Percentiles rank a stretch among this genome's conserved stretches.
These are phyloP conservation scores for Meriones psammophilus DNA, from an alignment of 2,797 vertebrate genomes.

Conservation along the genomic window DNA sequence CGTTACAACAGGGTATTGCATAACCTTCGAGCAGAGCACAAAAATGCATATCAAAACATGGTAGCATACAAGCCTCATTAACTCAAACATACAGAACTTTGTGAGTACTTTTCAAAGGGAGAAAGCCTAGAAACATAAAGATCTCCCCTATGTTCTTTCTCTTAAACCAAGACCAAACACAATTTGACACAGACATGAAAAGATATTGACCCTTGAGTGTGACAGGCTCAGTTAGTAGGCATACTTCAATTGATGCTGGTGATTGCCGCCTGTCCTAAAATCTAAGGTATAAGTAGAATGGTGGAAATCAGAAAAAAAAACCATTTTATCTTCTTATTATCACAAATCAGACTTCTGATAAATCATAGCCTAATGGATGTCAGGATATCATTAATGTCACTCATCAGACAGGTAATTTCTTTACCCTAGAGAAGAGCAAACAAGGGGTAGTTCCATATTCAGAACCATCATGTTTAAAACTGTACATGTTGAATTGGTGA, in stretches of 20 bases:
- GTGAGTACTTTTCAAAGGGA: not conserved
- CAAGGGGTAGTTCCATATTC: not conserved
- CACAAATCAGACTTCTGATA: not conserved
- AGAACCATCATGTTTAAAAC: constrained; percentile 7
- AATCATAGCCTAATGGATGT: not conserved
- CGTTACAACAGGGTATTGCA: not conserved
- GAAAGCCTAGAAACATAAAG: not conserved
- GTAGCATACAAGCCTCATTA: not conserved
- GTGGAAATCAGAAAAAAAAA: not conserved
- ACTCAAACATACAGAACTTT: not conserved
- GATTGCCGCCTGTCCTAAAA: not conserved
- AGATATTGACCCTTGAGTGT: not conserved
- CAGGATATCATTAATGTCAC: not conserved
- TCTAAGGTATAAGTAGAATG: not conserved
- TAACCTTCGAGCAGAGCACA: not conserved
- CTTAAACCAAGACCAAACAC: not conserved
- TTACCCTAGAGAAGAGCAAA: not conserved
- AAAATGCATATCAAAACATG: not conserved
- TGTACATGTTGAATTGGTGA: not conserved
- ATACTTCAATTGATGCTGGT: not conserved
- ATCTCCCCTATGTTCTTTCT: not conserved
- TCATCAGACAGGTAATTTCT: not conserved
- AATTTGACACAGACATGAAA: not conserved
- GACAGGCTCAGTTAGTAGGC: not conserved
- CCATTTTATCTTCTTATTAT: not conserved